These are phyloP conservation scores for Leptinotarsa undecemlineata DNA, from an alignment of 1,140 invertebrate genomes.

Conservation along the genomic window DNA sequence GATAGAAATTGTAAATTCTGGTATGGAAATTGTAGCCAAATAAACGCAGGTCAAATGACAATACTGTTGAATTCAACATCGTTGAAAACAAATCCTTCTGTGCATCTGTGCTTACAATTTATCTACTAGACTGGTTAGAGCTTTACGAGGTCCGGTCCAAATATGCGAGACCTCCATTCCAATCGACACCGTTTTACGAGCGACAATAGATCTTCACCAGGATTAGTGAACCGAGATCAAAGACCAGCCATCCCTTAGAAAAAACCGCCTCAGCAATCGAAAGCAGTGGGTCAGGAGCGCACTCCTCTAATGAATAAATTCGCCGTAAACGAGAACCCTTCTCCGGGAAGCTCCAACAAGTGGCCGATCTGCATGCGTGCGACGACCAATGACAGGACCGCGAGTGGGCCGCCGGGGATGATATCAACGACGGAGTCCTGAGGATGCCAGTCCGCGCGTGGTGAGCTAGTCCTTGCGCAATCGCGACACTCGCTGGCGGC, in stretches of 20 bases:
- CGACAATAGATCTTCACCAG: background rate
- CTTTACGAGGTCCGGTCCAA: no score
- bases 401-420: conserved; percentile 45
- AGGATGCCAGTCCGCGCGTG: conserved; percentile 45
- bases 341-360: conserved; percentile 36
- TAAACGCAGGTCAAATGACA: no score
- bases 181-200: no score
- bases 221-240: background rate
- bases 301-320: conserved; percentile 21
- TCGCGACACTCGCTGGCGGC: conserved; percentile 36
- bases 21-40: no score
- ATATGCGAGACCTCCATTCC: no score
- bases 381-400: conserved; percentile 40
- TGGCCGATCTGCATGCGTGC: conserved; percentile 43
- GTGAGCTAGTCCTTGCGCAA: conserved; percentile 43
- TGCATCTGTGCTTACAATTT: no score
- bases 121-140: no score
- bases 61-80: no score
- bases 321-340: conserved; percentile 4
- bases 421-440: conserved; percentile 40
- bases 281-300: conserved; percentile 15
- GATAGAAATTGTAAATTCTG: no score
- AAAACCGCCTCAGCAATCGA: background rate
- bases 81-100: no score
- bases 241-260: background rate